Evolutionary conservation across 2,888 invertebrate species (phyloP).

Genomic region (Caenorhabditis afra): DNA sequence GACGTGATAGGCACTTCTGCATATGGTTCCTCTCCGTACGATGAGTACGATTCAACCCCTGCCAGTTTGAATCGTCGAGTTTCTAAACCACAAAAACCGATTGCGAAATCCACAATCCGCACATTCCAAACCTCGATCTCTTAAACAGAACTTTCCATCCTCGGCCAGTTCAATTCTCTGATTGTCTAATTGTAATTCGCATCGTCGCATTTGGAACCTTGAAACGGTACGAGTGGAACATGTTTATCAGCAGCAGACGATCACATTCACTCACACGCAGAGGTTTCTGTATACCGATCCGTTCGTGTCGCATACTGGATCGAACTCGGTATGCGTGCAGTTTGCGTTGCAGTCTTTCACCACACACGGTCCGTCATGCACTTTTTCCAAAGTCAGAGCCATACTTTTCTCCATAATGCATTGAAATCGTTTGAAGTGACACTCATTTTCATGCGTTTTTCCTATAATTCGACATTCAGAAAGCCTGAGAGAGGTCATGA

Average conservation of each 20-base stretch:
- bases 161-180: slow-evolving; percentile 47
- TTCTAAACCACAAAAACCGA: slow-evolving; percentile 23
- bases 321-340: slow-evolving; percentile 61
- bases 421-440: slow-evolving; percentile 50
- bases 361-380: slow-evolving; percentile 53
- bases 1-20: slow-evolving; percentile 4
- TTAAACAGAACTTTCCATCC: slow-evolving; percentile 54
- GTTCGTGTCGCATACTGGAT: slow-evolving; percentile 72
- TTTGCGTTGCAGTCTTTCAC: slow-evolving; percentile 55
- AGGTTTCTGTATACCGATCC: slow-evolving; percentile 69
- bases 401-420: slow-evolving; percentile 56
- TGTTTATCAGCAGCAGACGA: slow-evolving; percentile 32
- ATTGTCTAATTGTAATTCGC: slow-evolving; percentile 51
- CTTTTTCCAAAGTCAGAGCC: slow-evolving; percentile 21
- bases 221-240: slow-evolving; percentile 43
- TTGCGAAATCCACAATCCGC: slow-evolving; percentile 24
- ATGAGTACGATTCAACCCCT: slow-evolving; percentile 56
- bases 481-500: not conserved
- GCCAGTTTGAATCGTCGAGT: slow-evolving; percentile 45
- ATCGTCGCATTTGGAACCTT: slow-evolving; percentile 57
- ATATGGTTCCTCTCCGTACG: slow-evolving; percentile 42
- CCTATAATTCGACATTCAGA: slow-evolving; percentile 34
- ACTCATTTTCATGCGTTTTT: slow-evolving; percentile 64
- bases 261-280: slow-evolving; percentile 65
- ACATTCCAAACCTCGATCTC: slow-evolving; percentile 45